phyloP scores from a whole-genome alignment of 2,113 vertebrate species.

The Zapus hudsonius region DNA sequence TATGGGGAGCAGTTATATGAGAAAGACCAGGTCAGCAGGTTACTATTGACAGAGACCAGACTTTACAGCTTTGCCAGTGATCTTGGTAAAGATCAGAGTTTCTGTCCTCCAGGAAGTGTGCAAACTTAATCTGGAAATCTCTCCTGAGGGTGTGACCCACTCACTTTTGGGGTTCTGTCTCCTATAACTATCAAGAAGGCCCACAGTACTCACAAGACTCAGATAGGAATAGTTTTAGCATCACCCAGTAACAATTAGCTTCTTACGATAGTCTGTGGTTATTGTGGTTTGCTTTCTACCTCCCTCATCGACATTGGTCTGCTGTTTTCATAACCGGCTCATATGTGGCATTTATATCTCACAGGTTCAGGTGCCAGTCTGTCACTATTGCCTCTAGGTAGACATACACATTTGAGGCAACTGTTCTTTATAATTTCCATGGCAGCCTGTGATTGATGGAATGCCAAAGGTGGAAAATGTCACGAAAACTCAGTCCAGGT shows the following conservation, averaged over 20 bases:
- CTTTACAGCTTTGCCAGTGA: too few species aligned
- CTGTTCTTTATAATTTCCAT: slow-evolving; percentile 63
- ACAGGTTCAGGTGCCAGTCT: not conserved
- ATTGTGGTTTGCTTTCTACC: not conserved
- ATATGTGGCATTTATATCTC: slow-evolving; percentile 8
- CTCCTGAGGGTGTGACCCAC: too few species aligned
- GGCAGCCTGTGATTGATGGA: slow-evolving; percentile 49
- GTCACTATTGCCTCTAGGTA: slow-evolving; percentile 47
- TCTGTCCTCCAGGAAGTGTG: too few species aligned
- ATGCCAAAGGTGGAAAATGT: slow-evolving; percentile 32
- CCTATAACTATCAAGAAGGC: too few species aligned
- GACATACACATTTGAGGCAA: slow-evolving; percentile 24
- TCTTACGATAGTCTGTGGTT: not conserved
- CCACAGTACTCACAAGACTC: not conserved
- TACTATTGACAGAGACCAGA: too few species aligned
- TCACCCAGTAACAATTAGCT: slow-evolving; percentile 1
- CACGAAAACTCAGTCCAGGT: slow-evolving; percentile 31
- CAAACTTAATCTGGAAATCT: too few species aligned
- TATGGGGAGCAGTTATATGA: too few species aligned
- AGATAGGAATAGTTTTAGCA: not conserved
- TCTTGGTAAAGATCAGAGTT: too few species aligned
- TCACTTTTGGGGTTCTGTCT: too few species aligned
- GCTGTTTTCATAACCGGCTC: not conserved
- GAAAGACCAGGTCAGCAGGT: too few species aligned
- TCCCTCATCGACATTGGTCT: not conserved